Base-by-base conservation (phyloP, 2,113 vertebrate species). In the Python bivittatus region DNA sequence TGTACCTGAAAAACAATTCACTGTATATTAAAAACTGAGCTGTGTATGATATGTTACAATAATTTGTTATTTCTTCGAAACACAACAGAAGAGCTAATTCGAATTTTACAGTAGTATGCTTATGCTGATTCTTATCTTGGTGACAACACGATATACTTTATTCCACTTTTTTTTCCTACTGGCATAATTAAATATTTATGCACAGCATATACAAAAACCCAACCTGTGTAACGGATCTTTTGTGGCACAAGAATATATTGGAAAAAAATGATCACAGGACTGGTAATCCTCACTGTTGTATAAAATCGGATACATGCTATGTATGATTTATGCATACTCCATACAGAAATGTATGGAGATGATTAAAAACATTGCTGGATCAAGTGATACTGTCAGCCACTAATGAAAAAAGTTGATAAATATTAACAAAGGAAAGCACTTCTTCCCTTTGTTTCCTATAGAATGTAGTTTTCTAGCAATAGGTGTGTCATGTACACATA, bases 401-500 rank as follows among this genome's bases (percentile, higher is more conserved):
- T 96, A 96, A 97, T 94, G 97, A 97, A 95, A 97, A 97, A 97
- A 86, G 90, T 95, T 95, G 93, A 96, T 95, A 97, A 96, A 89
- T 94, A 96, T 95, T 95, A 97, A 97, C 96, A 96, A 97, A 97
- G 94, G 95, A 94, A 96, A 97, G 93, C 93, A 27, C 53, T 84
- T 96, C 93, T 95, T 96, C 93, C 96, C 97, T 97, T 97, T 97
- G 96, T 97, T 96, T 96, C 95, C 91, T 72, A 91, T 95, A 96
- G 94, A 96, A 96, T 44, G 90, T 10, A 1, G 93, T 93, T 95
- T 93, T 93, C 84, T 33, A 94, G 88, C 52, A 88, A 54, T 0
- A 96, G 95, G 84, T 95, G 93, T 90, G 85, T 4, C 4, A 94
- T 95, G 64, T 0, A 17, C 33, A 57, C 83, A 85, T 88, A 79